Conservation (phyloP, 2,113 vertebrate genomes). For the Halcyon malimbica region DNA sequence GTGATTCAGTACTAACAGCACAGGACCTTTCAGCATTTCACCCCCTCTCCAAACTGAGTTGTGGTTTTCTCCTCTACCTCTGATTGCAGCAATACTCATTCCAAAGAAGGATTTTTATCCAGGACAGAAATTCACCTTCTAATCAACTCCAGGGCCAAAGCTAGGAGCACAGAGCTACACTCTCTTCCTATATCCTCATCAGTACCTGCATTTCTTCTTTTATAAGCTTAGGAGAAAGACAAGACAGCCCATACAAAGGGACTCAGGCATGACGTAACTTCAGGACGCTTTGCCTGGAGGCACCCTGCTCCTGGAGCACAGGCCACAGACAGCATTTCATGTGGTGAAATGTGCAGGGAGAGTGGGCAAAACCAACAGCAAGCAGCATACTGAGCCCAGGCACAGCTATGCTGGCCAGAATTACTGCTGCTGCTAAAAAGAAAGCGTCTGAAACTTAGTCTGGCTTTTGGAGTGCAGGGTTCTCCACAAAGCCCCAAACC, state of each 20-base stretch:
- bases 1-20: background rate
- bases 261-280: background rate
- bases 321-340: background rate
- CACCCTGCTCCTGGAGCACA: background rate
- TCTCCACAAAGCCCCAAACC: background rate
- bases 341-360: background rate
- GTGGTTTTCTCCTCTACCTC: background rate
- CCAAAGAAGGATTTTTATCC: background rate
- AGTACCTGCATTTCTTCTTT: background rate
- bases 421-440: background rate
- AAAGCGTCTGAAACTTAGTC: background rate
- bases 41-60: background rate
- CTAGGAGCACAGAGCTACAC: background rate
- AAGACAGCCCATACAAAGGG: background rate
- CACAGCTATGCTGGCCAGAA: background rate
- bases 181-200: background rate
- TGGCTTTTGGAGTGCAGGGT: background rate
- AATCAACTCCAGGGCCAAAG: background rate
- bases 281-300: background rate
- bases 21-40: background rate
- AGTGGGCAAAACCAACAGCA: background rate
- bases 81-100: background rate
- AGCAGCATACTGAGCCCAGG: background rate
- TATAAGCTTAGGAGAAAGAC: background rate
- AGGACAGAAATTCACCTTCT: background rate